Evolutionary conservation across 2,113 vertebrate genomes (phyloP).

Genomic region (Rynchops niger): DNA sequence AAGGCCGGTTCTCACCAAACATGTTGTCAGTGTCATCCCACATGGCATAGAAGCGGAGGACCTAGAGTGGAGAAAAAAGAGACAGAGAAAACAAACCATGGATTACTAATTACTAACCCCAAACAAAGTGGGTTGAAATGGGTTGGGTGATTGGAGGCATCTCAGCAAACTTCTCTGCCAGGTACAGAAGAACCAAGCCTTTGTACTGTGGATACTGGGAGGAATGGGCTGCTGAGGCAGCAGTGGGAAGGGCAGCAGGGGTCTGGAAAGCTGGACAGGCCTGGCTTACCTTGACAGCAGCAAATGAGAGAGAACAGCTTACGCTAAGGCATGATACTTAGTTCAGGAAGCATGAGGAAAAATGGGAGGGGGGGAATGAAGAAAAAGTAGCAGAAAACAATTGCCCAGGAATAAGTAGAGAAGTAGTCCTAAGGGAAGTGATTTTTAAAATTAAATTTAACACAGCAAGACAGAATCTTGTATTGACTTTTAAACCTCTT

Average conservation of each 20-base stretch:
- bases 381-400: neutral
- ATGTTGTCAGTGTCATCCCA: constrained; percentile 81
- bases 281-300: neutral
- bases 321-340: neutral
- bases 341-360: neutral
- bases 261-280: neutral
- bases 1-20: constrained; percentile 76
- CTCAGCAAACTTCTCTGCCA: neutral
- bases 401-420: neutral
- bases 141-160: neutral
- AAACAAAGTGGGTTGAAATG: neutral
- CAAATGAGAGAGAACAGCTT: neutral
- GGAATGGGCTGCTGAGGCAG: neutral
- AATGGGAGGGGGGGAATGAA: neutral
- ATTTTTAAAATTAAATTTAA: neutral
- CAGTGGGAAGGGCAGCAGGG: neutral
- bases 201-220: neutral
- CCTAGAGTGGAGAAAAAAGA: constrained; percentile 67
- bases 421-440: neutral
- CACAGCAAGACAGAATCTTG: neutral
- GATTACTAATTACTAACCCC: neutral
- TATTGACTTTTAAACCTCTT: neutral
- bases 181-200: neutral
- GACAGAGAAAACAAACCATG: neutral
- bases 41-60: constrained; percentile 88